Evolutionary conservation across 2,113 vertebrate species (phyloP).

Genomic region (Tamias sibiricus): DNA sequence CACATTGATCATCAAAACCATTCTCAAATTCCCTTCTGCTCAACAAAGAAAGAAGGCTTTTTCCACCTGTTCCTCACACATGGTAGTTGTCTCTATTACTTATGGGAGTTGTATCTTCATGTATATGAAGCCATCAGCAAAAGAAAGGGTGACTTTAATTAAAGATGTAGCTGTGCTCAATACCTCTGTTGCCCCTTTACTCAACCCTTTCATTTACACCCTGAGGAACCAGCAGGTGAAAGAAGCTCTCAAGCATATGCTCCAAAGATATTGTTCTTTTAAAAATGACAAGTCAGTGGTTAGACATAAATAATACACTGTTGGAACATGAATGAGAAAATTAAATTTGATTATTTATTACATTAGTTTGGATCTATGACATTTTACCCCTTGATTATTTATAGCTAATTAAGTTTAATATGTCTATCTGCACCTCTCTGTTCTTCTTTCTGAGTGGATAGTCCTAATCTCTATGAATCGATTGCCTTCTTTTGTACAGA

Average conservation of each 20-base stretch:
- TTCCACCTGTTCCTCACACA: constrained; percentile 76
- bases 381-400: neutral
- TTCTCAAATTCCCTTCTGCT: constrained; percentile 62
- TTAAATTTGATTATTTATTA: neutral
- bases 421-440: neutral
- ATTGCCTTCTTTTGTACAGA: neutral
- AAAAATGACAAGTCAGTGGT: neutral
- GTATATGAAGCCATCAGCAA: constrained; percentile 72
- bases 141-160: constrained; percentile 61
- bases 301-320: neutral
- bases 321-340: neutral
- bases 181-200: constrained; percentile 55
- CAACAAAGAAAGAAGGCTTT: constrained; percentile 73
- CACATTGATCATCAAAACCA: constrained; percentile 39
- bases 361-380: neutral
- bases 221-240: constrained; percentile 83
- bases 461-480: neutral
- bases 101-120: constrained; percentile 79
- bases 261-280: constrained; percentile 22
- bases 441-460: neutral
- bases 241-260: constrained; percentile 57
- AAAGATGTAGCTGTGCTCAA: constrained; percentile 76
- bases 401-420: neutral
- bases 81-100: constrained; percentile 69
- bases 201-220: constrained; percentile 84